Conservation (phyloP, 2,888 invertebrate species). For the Heliconius sara region DNA sequence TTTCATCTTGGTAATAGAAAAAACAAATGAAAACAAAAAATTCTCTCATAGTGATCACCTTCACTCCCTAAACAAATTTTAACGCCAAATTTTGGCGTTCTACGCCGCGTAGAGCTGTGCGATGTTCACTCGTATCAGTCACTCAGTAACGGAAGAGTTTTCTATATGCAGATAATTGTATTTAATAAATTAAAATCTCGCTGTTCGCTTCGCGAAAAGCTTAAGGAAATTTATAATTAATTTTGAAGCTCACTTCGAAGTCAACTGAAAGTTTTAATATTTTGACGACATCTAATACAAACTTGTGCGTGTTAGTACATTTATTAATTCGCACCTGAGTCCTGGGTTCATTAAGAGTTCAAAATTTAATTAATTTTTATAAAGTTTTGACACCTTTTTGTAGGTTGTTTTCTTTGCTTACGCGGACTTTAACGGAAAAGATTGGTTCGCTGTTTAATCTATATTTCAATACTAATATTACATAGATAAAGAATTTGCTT, state of each 20-base stretch:
- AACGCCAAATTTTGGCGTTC: too few species aligned
- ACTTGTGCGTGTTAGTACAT: conserved; percentile 28
- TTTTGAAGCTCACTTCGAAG: neutral
- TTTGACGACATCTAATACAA: conserved; percentile 35
- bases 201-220: conserved; percentile 7
- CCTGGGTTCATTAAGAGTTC: conserved; percentile 24
- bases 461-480: neutral
- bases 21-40: too few species aligned
- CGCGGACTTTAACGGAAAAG: neutral
- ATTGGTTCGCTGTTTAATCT: neutral
- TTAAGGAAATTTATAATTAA: conserved; percentile 29
- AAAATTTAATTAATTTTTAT: conserved; percentile 34
- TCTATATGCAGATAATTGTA: neutral
- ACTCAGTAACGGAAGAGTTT: neutral
- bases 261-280: conserved; percentile 25
- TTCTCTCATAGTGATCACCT: too few species aligned
- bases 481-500: neutral
- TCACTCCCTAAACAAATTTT: too few species aligned
- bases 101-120: too few species aligned
- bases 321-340: conserved; percentile 23
- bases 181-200: neutral
- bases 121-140: too few species aligned
- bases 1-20: neutral
- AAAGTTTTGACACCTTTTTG: conserved; percentile 7
- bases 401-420: neutral